Evolutionary conservation across 1,140 invertebrate genomes (phyloP).

Genomic region (Drosophila equinoxialis): DNA sequence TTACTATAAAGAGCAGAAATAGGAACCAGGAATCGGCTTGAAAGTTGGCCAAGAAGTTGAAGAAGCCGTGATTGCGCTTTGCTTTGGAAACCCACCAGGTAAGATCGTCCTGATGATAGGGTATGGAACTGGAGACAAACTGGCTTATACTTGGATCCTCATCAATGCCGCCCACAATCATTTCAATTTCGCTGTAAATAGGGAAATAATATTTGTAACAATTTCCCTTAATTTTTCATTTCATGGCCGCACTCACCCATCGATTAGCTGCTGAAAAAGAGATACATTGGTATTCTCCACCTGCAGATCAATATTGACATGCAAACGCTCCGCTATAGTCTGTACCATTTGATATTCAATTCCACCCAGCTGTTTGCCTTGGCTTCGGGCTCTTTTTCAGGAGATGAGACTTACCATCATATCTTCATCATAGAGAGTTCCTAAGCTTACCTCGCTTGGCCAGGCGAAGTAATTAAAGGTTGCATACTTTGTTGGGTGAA

Average conservation of each 20-base stretch:
- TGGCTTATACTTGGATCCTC: slow-evolving; percentile 78
- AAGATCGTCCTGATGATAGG: slow-evolving; percentile 77
- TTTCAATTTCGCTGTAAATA: slow-evolving; percentile 61
- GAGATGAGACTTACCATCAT: not conserved
- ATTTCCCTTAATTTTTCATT: not conserved
- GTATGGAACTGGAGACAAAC: slow-evolving; percentile 70
- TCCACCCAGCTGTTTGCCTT: slow-evolving; percentile 44
- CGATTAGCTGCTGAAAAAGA: slow-evolving; percentile 74
- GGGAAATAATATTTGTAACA: not conserved
- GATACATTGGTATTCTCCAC: slow-evolving; percentile 71
- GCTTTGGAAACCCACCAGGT: slow-evolving; percentile 79
- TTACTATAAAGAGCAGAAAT: slow-evolving; percentile 50
- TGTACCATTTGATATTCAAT: slow-evolving; percentile 74
- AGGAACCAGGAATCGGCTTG: slow-evolving; percentile 47
- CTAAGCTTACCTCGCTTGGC: too few species aligned
- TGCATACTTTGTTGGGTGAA: slow-evolving; percentile 50
- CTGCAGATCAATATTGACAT: slow-evolving; percentile 68
- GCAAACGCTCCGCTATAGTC: slow-evolving; percentile 68
- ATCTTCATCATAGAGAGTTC: slow-evolving; percentile 20
- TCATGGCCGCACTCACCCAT: slow-evolving; percentile 47
- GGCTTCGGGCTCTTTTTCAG: not conserved
- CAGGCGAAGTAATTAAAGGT: not conserved
- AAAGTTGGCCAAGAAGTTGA: slow-evolving; percentile 72
- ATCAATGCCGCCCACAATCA: slow-evolving; percentile 76
- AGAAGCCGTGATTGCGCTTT: slow-evolving; percentile 57